Base-by-base conservation (phyloP, 1,140 invertebrate species). In the Drosophila pallidifrons region DNA sequence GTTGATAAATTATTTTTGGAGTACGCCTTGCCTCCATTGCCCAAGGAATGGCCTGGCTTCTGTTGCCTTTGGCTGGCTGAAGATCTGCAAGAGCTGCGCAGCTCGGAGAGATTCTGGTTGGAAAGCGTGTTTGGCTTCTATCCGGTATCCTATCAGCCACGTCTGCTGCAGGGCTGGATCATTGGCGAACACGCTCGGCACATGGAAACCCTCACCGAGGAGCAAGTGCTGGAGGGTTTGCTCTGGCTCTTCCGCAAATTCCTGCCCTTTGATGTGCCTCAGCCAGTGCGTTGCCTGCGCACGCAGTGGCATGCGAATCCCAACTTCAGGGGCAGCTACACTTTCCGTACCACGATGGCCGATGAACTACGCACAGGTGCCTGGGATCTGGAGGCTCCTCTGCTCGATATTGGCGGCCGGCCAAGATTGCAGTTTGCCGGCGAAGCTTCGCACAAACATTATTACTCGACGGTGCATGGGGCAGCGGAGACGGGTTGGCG, bases 381-480 rank as follows among this genome's bases (percentile, higher is more conserved):
- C 1, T 88, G 83, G 58, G 91, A 94, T 66, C 88, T 96, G 61
- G 94, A 94, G 16, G 89, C 94, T 10, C 95, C 95, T 1, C 79
- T 96, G 15, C 43, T 66, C 6, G 93, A 93, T 75, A 74, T 81
- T 1, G 79, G 86, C 70, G 92, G 92, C 5, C 93, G 93, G 75
- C 94, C 94, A 5, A 91, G 95, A 7, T 78, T 96, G 1, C 93
- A 95, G 66, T 96, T 97, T 82, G 96, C 95, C n/a, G 96, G 96
- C 0, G 96, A 96, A 92, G 95, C 95, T 0, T 95, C 96, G 0
- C 94, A 95, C 70, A 91, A 94, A 30, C 93, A 94, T 75, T 95
- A 94, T 86, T 97, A 95, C 88, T 96, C 95, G 5, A 96, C 96
- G 1, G 96, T 96, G 3, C 97, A 98, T 91, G 97, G 97, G 6